Base-by-base conservation (phyloP, 2,797 vertebrate genomes). In the Oryzias sinensis region DNA sequence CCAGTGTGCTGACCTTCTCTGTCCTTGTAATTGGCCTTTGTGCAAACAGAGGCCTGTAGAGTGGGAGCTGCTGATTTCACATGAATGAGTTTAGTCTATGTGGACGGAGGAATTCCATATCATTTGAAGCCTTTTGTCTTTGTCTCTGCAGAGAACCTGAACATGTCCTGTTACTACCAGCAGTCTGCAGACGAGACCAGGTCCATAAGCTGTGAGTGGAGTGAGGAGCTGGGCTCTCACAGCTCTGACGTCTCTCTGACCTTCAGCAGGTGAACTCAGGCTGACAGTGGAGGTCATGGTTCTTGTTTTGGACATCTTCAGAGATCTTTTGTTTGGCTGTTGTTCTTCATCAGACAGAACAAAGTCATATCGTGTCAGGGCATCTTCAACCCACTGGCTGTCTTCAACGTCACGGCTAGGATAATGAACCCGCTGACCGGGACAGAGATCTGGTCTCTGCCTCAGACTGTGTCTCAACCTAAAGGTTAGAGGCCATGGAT, bases 131-230 rank as follows among this genome's bases (percentile, higher is more conserved):
- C 8, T 8, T 33, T 22, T 20, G 44, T 15, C 2, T 17, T 27
- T 8, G 48, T 44, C 42, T 41, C 52, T 42, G 49, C 66, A 85
- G 81, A 33, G 49, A 13, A 4, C 4, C 50, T 79, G 47, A 65
- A 79, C 57, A n/a, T 83, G 46, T 71, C 64, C 2, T 83, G 83
- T 14, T 59, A 18, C 68, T 73, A 59, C 53, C 24, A 62, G 15
- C 1, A 2, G 0, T 14, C 5, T 2, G 0, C 43, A 6, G 18
- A 2, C 18, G 0, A 6, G 1, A 0, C 4, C 16, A 8, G 0
- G 0, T 76, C 65, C 0, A 0, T 83, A 55, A 72, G 57, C 0
- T 85, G 83, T 41, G 62, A 18, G n/a, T 74, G 77, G 81, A 64
- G 11, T 11, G 22, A 9, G 22, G 56, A 62, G 7, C 15, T 42